Base-by-base conservation (phyloP, 2,888 invertebrate species). In the Chrysolina haemoptera region DNA sequence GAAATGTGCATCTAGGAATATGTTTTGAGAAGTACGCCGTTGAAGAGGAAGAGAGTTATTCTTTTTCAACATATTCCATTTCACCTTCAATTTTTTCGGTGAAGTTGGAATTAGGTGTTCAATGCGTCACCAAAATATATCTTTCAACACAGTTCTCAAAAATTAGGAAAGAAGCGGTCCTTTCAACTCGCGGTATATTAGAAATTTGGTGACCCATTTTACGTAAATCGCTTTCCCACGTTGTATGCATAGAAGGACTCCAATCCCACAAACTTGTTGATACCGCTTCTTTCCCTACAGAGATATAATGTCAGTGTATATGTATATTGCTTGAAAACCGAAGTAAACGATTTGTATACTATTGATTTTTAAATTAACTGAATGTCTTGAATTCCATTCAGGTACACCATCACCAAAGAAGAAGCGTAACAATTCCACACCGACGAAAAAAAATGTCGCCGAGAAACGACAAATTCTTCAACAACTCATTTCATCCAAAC, bases 381-480 rank as follows among this genome's bases (percentile, higher is more conserved):
- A 66, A 27, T 35, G 48, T 3, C 20, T 3, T 18, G 9, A 16
- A 14, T 59, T n/a, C 16, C 9, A 22, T 68, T 80, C 89, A 94
- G 94, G 94, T 85, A 92, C 94, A 53, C 94, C 94, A 40, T 94
- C 94, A 68, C 94, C 94, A 64, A 91, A 94, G 82, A 94, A 94
- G 89, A 93, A 94, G 88, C 90, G 94, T 81, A 94, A 94, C 88
- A 94, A 94, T 86, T 94, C 94, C 10, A 94, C 94, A 22, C 94
- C 94, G 22, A 93, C 93, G 11, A 94, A 93, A 89, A 94, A 94
- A 86, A 93, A 92, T 82, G 87, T 86, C 5, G 92, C 93, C 43
- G 94, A 94, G 87, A 94, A 94, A 87, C 94, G 94, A 83, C 93
- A 94, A 88, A 94, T 95, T 73, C 89, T 95, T 12, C 94, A 95